These are phyloP conservation scores for Habropoda laboriosa DNA, from an alignment of 1,140 invertebrate genomes.

Conservation along the genomic window DNA sequence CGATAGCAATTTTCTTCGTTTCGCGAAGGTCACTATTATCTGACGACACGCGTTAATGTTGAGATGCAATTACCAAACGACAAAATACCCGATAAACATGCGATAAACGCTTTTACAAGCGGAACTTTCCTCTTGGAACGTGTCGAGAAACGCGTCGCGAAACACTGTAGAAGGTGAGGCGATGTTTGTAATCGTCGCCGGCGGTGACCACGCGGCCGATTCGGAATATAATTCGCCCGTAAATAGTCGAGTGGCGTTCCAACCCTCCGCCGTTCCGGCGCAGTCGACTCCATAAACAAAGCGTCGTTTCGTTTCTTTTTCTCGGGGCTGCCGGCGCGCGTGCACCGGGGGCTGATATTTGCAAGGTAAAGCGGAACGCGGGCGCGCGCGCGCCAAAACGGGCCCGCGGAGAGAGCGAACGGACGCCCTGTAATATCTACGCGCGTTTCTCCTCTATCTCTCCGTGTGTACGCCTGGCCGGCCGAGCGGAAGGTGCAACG, in stretches of 20 bases:
- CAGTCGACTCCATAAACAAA: slow-evolving; percentile 26
- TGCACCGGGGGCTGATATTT: not conserved
- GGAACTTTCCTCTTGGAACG: not conserved
- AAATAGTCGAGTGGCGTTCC: slow-evolving; percentile 7
- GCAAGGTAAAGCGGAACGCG: not conserved
- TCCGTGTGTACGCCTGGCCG: slow-evolving; percentile 45
- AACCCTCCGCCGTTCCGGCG: not conserved
- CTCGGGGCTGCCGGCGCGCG: not conserved
- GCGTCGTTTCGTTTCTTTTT: slow-evolving; percentile 24
- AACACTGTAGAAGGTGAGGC: not conserved
- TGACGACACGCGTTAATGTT: too few relatives aligned
- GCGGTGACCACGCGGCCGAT: not conserved
- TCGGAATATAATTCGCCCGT: slow-evolving; percentile 26
- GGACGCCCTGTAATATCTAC: slow-evolving; percentile 10
- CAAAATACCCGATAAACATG: not conserved
- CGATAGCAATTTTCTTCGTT: too few relatives aligned
- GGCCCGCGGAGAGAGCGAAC: slow-evolving; percentile 3
- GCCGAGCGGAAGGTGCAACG: slow-evolving; percentile 58
- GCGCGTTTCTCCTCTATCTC: slow-evolving; percentile 31
- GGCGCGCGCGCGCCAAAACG: slow-evolving; percentile 9
- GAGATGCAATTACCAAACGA: not conserved
- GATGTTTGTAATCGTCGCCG: slow-evolving; percentile 4
- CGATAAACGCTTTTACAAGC: not conserved
- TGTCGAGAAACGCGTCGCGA: not conserved
- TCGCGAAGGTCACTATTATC: too few relatives aligned